These are phyloP conservation scores for Spilogale gracilis DNA, from an alignment of 2,113 vertebrate genomes.

Conservation along the genomic window DNA sequence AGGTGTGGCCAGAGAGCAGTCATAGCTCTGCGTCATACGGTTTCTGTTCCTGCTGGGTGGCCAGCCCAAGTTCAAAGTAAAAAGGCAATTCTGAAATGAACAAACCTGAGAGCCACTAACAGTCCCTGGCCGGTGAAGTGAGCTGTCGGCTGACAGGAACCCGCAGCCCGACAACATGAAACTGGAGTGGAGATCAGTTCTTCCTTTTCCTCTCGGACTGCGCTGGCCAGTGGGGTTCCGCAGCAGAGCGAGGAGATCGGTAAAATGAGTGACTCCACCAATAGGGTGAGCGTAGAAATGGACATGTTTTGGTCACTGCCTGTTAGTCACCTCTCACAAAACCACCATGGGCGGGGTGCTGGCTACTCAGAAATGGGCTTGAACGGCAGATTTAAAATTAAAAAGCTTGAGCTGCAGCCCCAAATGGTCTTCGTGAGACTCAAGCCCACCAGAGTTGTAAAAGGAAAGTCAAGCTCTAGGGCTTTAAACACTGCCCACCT, in stretches of 20 bases:
- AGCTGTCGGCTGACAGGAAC: neutral
- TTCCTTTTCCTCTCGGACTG: neutral
- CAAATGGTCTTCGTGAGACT: neutral
- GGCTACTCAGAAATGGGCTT: neutral
- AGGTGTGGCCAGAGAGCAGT: neutral
- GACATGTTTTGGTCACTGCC: conserved; percentile 72
- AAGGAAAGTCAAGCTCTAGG: neutral
- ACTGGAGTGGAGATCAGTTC: neutral
- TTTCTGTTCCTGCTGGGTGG: neutral
- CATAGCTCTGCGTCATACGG: neutral
- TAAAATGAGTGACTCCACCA: neutral
- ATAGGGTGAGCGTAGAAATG: conserved; percentile 44
- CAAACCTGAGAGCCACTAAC: neutral
- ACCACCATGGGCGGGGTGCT: fast-evolving
- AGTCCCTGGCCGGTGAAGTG: neutral
- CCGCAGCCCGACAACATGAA: conserved; percentile 10
- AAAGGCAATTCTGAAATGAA: neutral
- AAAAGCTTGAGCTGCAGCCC: neutral
- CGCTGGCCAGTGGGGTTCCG: neutral
- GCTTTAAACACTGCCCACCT: neutral
- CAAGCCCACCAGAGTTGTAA: neutral
- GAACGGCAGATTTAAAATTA: neutral
- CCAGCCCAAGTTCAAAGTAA: neutral
- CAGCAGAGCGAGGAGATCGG: neutral
- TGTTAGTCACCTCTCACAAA: neutral